Conservation (phyloP, 2,888 invertebrate species). For the Rhodophaea formosa region DNA sequence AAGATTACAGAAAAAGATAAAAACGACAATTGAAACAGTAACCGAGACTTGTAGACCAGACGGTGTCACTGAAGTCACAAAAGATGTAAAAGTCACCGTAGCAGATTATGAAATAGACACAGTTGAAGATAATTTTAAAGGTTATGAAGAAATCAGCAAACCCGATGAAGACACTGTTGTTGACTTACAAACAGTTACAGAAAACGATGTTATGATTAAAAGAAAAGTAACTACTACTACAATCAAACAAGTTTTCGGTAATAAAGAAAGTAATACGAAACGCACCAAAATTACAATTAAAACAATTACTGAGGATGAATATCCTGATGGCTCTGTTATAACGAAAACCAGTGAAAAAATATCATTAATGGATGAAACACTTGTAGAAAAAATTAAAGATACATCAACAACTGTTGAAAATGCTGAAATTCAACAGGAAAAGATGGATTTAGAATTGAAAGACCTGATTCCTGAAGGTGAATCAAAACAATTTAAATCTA, state of each 20-base stretch:
- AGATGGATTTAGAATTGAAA: background rate
- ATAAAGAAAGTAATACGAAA: conserved; percentile 39
- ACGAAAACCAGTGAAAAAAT: conserved; percentile 68
- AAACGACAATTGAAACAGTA: conserved; percentile 62
- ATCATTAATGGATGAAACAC: conserved; percentile 52
- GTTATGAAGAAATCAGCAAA: conserved; percentile 45
- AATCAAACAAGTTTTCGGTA: conserved; percentile 49
- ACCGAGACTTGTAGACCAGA: conserved; percentile 63
- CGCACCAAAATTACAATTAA: conserved; percentile 57
- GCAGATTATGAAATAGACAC: conserved; percentile 49
- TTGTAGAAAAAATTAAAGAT: conserved; percentile 27
- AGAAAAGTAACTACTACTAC: conserved; percentile 59
- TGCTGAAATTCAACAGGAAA: background rate
- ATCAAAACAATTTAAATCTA: background rate
- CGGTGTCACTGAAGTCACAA: conserved; percentile 66
- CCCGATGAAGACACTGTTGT: conserved; percentile 48
- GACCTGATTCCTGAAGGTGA: background rate
- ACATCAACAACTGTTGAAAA: conserved; percentile 24
- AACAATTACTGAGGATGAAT: conserved; percentile 62
- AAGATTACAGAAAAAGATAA: conserved; percentile 59
- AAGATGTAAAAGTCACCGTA: conserved; percentile 65
- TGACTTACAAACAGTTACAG: conserved; percentile 45
- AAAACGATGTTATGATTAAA: conserved; percentile 51
- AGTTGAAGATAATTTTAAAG: conserved; percentile 38
- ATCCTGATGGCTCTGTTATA: conserved; percentile 64